Percentiles rank a stretch among this genome's conserved stretches.
phyloP scores from a whole-genome alignment of 2,113 vertebrate species.

The Ophiodon elongatus region DNA sequence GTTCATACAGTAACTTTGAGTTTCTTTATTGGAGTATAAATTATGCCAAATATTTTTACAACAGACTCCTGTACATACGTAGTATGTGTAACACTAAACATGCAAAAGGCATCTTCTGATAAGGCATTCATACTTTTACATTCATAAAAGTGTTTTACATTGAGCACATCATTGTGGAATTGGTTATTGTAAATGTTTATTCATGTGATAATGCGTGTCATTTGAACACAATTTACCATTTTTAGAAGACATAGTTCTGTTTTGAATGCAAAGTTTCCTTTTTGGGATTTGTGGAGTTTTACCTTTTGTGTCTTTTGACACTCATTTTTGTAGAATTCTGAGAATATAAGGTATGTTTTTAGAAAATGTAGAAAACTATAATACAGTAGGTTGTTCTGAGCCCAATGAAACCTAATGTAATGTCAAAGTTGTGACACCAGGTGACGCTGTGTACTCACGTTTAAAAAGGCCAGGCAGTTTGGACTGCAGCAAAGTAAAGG shows the following conservation, averaged over 20 bases:
- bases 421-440: slow-evolving; percentile 24
- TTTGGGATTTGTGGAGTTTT: background rate
- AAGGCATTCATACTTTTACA: too few relatives aligned
- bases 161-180: background rate
- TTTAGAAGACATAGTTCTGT: background rate
- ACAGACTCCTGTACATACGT: background rate
- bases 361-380: background rate
- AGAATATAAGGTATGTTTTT: background rate
- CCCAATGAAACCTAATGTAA: background rate
- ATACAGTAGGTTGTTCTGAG: background rate
- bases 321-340: background rate
- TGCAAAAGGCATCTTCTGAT: background rate
- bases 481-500: background rate
- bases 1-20: background rate
- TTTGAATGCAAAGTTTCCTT: too few relatives aligned
- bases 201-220: background rate
- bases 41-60: background rate
- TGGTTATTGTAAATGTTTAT: background rate
- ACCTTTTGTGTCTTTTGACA: background rate
- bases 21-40: background rate
- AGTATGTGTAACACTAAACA: background rate
- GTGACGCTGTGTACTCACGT: slow-evolving; percentile 8
- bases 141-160: background rate
- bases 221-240: background rate
- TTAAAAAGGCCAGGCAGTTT: background rate